These are phyloP conservation scores for Nipponacmea schrenckii DNA, from an alignment of 2,888 invertebrate species.

Conservation along the genomic window DNA sequence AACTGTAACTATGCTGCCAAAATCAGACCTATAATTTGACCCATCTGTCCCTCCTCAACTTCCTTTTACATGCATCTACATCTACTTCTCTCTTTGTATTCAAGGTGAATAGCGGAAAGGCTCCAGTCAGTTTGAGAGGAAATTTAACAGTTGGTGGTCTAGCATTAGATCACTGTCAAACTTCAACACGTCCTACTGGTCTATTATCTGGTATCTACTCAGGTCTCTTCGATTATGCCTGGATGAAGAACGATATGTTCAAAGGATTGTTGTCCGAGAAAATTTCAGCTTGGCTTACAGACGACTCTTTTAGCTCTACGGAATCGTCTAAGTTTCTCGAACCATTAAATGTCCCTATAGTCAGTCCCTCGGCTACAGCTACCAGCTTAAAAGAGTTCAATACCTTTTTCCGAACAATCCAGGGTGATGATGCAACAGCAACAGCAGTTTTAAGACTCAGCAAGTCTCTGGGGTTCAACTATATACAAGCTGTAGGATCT, in stretches of 20 bases:
- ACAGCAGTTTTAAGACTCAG: slow-evolving; percentile 55
- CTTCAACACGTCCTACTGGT: slow-evolving; percentile 42
- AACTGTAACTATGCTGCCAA: no score
- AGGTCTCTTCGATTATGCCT: slow-evolving; percentile 30
- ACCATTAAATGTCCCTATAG: slow-evolving; percentile 69
- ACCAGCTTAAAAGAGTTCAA: slow-evolving; percentile 43
- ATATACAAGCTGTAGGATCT: slow-evolving; percentile 51
- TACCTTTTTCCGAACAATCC: slow-evolving; percentile 56
- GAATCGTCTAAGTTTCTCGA: slow-evolving; percentile 57
- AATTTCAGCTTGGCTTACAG: slow-evolving; percentile 53
- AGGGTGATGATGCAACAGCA: slow-evolving; percentile 51
- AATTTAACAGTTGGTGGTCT: slow-evolving; percentile 49
- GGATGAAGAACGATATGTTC: slow-evolving; percentile 13
- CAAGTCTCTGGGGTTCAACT: slow-evolving; percentile 49
- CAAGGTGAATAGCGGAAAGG: slow-evolving; percentile 26
- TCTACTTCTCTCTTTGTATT: neutral
- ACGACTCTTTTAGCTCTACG: slow-evolving; percentile 43
- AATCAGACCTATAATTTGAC: no score
- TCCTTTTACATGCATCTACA: no score
- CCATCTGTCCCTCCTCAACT: no score
- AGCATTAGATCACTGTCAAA: slow-evolving; percentile 55
- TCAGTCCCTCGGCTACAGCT: slow-evolving; percentile 54
- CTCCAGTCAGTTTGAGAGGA: slow-evolving; percentile 43
- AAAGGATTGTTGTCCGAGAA: slow-evolving; percentile 19
- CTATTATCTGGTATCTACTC: slow-evolving; percentile 52